Evolutionary conservation across 2,888 invertebrate species (phyloP), one percentile per base, ranked within the genome.

Genomic region (Cosmorhoe ocellata): DNA sequence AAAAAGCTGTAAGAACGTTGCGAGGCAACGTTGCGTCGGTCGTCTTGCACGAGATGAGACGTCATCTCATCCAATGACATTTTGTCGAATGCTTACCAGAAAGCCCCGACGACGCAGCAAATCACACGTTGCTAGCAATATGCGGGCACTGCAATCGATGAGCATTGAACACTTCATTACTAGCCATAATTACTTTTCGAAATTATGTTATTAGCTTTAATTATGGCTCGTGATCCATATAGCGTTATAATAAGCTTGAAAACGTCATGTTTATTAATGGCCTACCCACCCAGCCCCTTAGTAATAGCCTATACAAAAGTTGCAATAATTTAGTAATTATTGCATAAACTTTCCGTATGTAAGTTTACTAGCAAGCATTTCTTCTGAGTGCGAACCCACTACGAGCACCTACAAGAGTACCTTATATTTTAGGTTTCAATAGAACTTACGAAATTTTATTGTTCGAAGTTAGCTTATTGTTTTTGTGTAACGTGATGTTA

Each of bases 161-260:
- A 12, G 41, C 44, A 44, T 36, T 47, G 33, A 51, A 33, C 41
- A 51, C 34, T 45, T 51, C 30, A 51, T 51, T 47, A 56, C 44
- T 27, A 24, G 49, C 66, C 59, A 69, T 82, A 82, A 84, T 85
- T 84, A 80, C 79, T 66, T 74, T 72, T 73, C 51, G 64, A 69
- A 77, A 79, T 80, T 71, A 80, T 73, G 74, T 73, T 77, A 81
- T 80, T 79, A 80, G 63, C 63, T 64, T 61, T 78, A 74, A 78
- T 79, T 75, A 78, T 66, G 53, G 37, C 42, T 46, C 33, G 56
- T 55, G 57, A 51, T 49, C 45, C 53, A 56, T 57, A 50, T 32
- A 41, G 45, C 28, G 11, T 41, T 37, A 34, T 36, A 41, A 44
- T 51, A 44, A 48, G 31, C 44, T 10, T 31, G 32, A 45, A 36